Conservation (phyloP, 1,140 invertebrate genomes). For the Mactra quadrangularis region DNA sequence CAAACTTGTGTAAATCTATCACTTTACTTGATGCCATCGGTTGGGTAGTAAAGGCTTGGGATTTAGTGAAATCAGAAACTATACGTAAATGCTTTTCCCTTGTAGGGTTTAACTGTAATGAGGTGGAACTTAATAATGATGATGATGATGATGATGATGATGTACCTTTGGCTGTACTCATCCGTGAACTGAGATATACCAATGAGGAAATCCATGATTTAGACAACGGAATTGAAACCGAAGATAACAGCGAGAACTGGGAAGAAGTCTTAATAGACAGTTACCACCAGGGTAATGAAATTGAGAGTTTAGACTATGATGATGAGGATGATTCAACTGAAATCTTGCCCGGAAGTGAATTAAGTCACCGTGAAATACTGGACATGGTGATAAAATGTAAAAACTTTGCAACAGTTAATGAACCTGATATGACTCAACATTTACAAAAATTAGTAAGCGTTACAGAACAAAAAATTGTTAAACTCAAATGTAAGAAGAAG, state of each 20-base stretch:
- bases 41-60: conserved; percentile 27
- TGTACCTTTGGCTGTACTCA: neutral
- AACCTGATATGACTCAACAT: neutral
- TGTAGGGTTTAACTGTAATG: no score
- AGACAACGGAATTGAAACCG: neutral
- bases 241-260: neutral
- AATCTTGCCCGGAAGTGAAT: neutral
- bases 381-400: neutral
- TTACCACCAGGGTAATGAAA: neutral
- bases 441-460: neutral
- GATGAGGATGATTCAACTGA: neutral
- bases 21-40: conserved; percentile 37
- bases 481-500: neutral
- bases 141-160: neutral
- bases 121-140: no score
- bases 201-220: neutral
- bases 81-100: no score
- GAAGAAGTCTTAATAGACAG: neutral
- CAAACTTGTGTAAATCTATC: conserved; percentile 25
- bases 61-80: neutral
- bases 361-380: neutral
- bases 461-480: conserved; percentile 18
- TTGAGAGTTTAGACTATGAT: neutral
- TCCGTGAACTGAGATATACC: neutral
- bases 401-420: conserved; percentile 8